These are phyloP conservation scores for Solenopsis fugax DNA, from an alignment of 1,140 invertebrate genomes.

Conservation along the genomic window DNA sequence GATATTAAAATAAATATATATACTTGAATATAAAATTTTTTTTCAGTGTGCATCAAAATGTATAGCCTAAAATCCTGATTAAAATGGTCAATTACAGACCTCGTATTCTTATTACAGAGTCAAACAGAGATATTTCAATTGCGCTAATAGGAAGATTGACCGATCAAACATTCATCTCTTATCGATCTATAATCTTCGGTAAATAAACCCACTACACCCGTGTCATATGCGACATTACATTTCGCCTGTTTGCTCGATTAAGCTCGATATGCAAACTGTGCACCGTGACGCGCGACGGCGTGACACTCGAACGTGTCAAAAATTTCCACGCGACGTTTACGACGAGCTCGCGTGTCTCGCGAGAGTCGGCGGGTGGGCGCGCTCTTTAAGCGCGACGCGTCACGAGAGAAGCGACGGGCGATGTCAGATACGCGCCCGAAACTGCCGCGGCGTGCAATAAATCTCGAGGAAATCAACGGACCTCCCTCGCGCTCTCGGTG, in stretches of 20 bases:
- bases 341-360: conserved; percentile 65
- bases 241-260: not conserved
- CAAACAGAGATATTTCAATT: not conserved
- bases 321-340: conserved; percentile 70
- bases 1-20: no score
- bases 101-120: not conserved
- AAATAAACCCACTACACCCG: not conserved
- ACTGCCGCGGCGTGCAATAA: conserved; percentile 51
- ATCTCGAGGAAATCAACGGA: conserved; percentile 67
- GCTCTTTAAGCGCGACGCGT: conserved; percentile 51
- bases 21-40: no score
- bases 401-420: conserved; percentile 46
- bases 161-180: not conserved
- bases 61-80: no score
- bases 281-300: not conserved
- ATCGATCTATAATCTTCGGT: not conserved
- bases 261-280: not conserved
- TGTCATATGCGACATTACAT: not conserved
- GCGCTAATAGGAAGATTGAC: conserved; percentile 7
- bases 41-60: no score
- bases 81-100: not conserved
- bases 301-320: conserved; percentile 69
- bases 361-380: not conserved
- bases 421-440: conserved; percentile 29
- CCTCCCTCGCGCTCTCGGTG: conserved; percentile 28